Evolutionary conservation across 2,888 invertebrate genomes (phyloP).

Genomic region (Plutella xylostella): DNA sequence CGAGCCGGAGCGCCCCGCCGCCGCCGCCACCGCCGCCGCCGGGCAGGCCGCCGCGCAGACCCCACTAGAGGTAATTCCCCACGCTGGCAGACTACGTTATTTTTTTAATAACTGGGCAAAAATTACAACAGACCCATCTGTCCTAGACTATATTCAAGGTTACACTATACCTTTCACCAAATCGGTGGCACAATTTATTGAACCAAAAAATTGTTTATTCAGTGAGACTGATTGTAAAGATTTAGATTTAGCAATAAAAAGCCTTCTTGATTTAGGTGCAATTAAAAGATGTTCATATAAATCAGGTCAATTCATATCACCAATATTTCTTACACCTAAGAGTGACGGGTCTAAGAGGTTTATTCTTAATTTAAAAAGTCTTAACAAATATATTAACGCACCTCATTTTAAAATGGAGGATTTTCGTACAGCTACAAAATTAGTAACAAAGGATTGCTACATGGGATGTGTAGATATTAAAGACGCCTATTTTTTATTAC

Average conservation of each 20-base stretch:
- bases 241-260: background rate
- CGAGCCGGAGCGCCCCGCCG: background rate
- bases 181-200: background rate
- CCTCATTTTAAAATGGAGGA: constrained; percentile 10
- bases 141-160: background rate
- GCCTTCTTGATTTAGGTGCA: background rate
- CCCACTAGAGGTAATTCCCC: background rate
- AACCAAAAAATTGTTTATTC: background rate
- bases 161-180: background rate
- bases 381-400: constrained; percentile 2
- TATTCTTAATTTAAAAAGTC: constrained; percentile 4
- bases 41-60: background rate
- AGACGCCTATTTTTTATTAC: background rate
- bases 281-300: background rate
- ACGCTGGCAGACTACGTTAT: background rate
- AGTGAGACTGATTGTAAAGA: background rate
- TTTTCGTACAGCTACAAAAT: constrained; percentile 3
- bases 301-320: constrained; percentile 6
- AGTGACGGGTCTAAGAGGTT: constrained; percentile 5
- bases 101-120: background rate
- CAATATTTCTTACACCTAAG: constrained; percentile 9
- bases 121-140: background rate
- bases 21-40: background rate
- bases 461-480: constrained; percentile 4
- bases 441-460: background rate